These are phyloP conservation scores for Physeter macrocephalus DNA, from an alignment of 2,113 vertebrate genomes.

Conservation along the genomic window DNA sequence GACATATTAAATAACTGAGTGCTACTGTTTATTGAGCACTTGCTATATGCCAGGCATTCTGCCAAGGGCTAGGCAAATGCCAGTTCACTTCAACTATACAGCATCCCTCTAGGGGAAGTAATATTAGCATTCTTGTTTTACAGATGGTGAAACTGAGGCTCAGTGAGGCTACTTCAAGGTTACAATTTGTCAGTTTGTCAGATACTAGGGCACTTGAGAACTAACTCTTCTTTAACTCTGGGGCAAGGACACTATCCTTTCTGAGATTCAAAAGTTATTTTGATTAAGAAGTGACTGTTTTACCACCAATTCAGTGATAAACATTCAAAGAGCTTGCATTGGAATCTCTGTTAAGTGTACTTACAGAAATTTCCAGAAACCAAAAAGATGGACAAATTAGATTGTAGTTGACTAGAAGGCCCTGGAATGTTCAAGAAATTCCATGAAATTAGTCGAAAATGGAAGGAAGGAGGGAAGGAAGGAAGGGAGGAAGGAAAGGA, in stretches of 20 bases:
- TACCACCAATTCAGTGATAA: neutral
- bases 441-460: neutral
- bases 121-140: neutral
- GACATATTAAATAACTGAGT: neutral
- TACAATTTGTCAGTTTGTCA: neutral
- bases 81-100: neutral
- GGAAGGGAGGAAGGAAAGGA: neutral
- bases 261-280: neutral
- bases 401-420: neutral
- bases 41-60: neutral
- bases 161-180: neutral
- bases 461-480: neutral
- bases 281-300: neutral
- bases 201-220: neutral
- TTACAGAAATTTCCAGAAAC: slow-evolving; percentile 19
- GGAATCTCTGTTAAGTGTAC: neutral
- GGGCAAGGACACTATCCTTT: neutral
- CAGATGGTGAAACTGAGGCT: neutral
- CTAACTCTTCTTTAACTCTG: neutral
- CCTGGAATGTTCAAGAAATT: neutral
- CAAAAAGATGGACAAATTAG: neutral
- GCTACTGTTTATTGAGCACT: neutral
- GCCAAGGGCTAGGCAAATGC: neutral
- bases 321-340: neutral
- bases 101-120: neutral